Percentiles rank a stretch among this genome's conserved stretches.
These are phyloP conservation scores for Drosophila kohkoa DNA, from an alignment of 1,140 invertebrate genomes.

Conservation along the genomic window DNA sequence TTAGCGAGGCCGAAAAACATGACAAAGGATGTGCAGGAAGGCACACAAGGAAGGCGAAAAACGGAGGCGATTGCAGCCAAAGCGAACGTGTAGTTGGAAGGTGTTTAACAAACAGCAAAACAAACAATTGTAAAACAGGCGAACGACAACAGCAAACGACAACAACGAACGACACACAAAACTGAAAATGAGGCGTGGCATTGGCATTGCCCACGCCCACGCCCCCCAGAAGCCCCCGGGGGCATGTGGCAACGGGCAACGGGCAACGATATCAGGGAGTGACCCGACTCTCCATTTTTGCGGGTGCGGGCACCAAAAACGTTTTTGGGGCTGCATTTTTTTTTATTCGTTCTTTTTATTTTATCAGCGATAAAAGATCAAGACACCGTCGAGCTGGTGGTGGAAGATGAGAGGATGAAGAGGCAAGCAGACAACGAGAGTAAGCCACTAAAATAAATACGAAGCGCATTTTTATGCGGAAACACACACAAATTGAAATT, in stretches of 20 bases:
- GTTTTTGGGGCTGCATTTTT: slow-evolving; percentile 48
- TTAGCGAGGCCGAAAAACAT: slow-evolving; percentile 69
- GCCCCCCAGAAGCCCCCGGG: slow-evolving; percentile 35
- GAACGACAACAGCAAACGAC: slow-evolving; percentile 45
- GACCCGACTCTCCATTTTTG: slow-evolving; percentile 24
- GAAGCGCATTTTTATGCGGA: slow-evolving; percentile 73
- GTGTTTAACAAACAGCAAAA: slow-evolving; percentile 84
- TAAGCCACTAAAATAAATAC: slow-evolving; percentile 76
- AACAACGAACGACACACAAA: slow-evolving; percentile 30
- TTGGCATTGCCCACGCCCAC: slow-evolving; percentile 56
- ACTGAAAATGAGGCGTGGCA: slow-evolving; percentile 57
- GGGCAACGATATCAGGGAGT: slow-evolving; percentile 27
- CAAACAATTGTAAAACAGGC: slow-evolving; percentile 79
- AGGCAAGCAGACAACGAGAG: slow-evolving; percentile 21
- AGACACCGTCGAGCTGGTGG: slow-evolving; percentile 5
- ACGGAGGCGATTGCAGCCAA: slow-evolving; percentile 61
- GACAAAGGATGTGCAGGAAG: slow-evolving; percentile 76
- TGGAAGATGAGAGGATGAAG: neutral
- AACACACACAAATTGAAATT: slow-evolving; percentile 84
- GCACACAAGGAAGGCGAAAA: slow-evolving; percentile 29
- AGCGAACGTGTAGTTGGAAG: slow-evolving; percentile 77
- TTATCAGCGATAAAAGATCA: slow-evolving; percentile 80
- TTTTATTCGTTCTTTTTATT: no score
- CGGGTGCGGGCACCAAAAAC: slow-evolving; percentile 26
- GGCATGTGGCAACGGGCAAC: neutral